Conservation (phyloP, 64 coral and sea anemone genomes). For the Dendronephthya gigantea region DNA sequence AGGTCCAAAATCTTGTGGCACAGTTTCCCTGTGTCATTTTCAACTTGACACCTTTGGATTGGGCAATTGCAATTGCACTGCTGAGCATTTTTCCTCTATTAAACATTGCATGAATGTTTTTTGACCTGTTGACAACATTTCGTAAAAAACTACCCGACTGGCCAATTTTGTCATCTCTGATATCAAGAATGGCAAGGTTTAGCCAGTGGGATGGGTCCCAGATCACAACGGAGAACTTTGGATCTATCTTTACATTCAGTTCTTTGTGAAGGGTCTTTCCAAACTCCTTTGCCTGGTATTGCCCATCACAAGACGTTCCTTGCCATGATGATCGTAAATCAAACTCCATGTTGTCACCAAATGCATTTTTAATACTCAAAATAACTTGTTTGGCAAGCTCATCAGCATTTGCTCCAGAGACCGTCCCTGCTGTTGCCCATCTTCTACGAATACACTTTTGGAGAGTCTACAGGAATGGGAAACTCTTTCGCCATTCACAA, state of each 20-base stretch:
- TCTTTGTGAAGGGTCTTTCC: not conserved
- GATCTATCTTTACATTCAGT: not conserved
- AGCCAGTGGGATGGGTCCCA: not conserved
- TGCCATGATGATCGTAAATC: not conserved
- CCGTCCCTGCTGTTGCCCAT: not conserved
- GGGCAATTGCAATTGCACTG: not conserved
- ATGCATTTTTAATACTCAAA: not conserved
- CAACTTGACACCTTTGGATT: not conserved
- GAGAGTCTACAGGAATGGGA: not conserved
- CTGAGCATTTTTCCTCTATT: not conserved
- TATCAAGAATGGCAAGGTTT: not conserved
- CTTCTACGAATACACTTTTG: not conserved
- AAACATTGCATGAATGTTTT: not conserved
- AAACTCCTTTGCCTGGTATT: not conserved
- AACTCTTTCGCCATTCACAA: not conserved
- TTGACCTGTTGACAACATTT: not conserved
- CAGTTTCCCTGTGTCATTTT: not conserved
- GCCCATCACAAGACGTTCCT: not conserved
- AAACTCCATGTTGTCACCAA: not conserved
- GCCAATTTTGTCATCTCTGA: not conserved
- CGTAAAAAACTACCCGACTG: not conserved
- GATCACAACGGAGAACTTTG: not conserved
- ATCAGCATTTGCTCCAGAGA: not conserved
- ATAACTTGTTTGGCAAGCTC: not conserved
- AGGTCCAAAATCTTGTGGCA: not conserved